Evolutionary conservation across 2,113 vertebrate species (phyloP), one percentile per base, ranked within the genome.

Genomic region (Cyrtonyx montezumae): DNA sequence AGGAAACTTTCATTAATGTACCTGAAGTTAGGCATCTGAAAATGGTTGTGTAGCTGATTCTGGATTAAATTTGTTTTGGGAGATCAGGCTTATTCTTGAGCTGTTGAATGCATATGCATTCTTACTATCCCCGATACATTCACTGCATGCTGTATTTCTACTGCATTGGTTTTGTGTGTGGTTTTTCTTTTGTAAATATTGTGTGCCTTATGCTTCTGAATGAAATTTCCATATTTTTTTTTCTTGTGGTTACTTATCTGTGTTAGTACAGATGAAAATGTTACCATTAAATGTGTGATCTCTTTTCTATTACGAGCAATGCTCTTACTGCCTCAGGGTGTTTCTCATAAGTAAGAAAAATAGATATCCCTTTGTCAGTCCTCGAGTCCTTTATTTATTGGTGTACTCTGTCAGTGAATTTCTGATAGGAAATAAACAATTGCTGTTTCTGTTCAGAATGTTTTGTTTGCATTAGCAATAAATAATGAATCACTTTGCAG

Each of bases 401-500:
- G 45, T 65, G 34, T 68, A 7, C 37, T 92, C 74, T 1, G 21
- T 92, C 88, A 43, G 40, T 89, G 56, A 42, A 53, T 91, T 93
- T 91, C 74, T 11, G 9, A 90, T 51, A n/a, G 56, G 49, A 73
- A 84, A 63, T 70, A 28, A 34, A 84, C 20, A 7, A 28, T 46
- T 45, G 53, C 74, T 91, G 23, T 93, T 95, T 93, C 88, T 92
- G 82, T 48, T 90, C 45, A 62, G 45, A 79, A 87, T 87, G 79
- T 88, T 94, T 93, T 93, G 89, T 94, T 93, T 97, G 63, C 86
- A 45, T 94, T 96, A 89, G 80, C 92, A 96, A 92, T 97, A 97
- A 97, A 97, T 96, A 97, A 96, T 91, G 93, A 91, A 84, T 97
- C 95, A 93, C 96, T 97, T 95, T 97, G 66, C 95, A 94, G 70